These are phyloP conservation scores for Enteromius unitaeniatus DNA, from an alignment of 2,797 vertebrate species.

Conservation along the genomic window DNA sequence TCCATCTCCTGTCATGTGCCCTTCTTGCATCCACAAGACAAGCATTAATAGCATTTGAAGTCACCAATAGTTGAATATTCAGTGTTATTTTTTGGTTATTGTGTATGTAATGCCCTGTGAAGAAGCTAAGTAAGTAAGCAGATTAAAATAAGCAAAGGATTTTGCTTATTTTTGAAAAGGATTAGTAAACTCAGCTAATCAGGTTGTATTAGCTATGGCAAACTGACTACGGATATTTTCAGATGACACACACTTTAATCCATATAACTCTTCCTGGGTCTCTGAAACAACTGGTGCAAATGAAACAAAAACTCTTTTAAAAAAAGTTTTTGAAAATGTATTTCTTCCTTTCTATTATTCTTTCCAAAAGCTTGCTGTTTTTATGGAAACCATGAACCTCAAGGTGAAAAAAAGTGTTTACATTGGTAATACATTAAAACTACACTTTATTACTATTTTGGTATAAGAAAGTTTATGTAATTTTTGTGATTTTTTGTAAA, in stretches of 20 bases:
- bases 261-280: not conserved
- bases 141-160: slow-evolving; percentile 37
- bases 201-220: slow-evolving; percentile 26
- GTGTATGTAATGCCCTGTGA: slow-evolving; percentile 29
- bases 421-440: not conserved
- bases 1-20: not conserved
- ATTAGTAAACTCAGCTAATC: slow-evolving; percentile 28
- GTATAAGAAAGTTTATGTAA: not conserved
- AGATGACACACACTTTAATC: slow-evolving; percentile 25
- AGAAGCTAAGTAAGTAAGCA: slow-evolving; percentile 29
- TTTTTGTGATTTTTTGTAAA: not conserved
- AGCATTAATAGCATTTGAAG: not conserved
- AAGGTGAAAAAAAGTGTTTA: not conserved
- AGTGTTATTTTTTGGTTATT: slow-evolving; percentile 13
- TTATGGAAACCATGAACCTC: not conserved
- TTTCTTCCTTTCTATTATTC: not conserved
- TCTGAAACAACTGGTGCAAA: not conserved
- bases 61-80: not conserved
- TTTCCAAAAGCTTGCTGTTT: not conserved
- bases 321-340: not conserved
- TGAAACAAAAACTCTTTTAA: not conserved
- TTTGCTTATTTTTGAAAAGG: slow-evolving; percentile 28
- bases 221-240: slow-evolving; percentile 15
- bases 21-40: not conserved
- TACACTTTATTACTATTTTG: not conserved